Evolutionary conservation across 2,888 invertebrate species (phyloP).

Genomic region (Dryadula phaetusa): DNA sequence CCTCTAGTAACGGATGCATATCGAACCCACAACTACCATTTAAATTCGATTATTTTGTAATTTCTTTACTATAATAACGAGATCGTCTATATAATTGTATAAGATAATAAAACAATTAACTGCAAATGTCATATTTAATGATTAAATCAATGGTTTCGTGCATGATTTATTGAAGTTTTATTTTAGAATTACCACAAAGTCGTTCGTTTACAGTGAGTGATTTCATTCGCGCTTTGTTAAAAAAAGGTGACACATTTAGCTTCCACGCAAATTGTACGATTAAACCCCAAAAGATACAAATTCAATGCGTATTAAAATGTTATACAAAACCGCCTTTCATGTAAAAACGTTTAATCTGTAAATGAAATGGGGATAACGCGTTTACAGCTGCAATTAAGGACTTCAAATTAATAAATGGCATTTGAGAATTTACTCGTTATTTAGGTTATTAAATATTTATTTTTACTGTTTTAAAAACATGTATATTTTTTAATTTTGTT

Average conservation of each 20-base stretch:
- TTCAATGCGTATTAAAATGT: constrained; percentile 15
- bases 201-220: not conserved
- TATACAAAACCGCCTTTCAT: constrained; percentile 5
- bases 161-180: not conserved
- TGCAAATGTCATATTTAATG: too few relatives aligned
- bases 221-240: not conserved
- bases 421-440: not conserved
- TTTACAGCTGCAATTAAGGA: constrained; percentile 2
- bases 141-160: too few relatives aligned
- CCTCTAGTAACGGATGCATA: too few relatives aligned
- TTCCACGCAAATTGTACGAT: not conserved
- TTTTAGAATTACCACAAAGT: not conserved
- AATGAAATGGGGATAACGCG: not conserved
- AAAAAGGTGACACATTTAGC: not conserved
- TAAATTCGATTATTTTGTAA: too few relatives aligned
- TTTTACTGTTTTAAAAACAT: not conserved
- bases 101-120: too few relatives aligned
- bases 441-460: not conserved
- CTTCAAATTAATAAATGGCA: not conserved
- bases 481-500: not conserved
- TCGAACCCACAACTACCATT: too few relatives aligned
- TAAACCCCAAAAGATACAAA: constrained; percentile 12
- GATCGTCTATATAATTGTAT: too few relatives aligned
- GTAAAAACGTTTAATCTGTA: constrained; percentile 19
- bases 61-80: too few relatives aligned